Percentiles rank a stretch among this genome's conserved stretches.
Conservation (phyloP, 2,888 invertebrate genomes). For the Ormyrus pomaceus region DNA sequence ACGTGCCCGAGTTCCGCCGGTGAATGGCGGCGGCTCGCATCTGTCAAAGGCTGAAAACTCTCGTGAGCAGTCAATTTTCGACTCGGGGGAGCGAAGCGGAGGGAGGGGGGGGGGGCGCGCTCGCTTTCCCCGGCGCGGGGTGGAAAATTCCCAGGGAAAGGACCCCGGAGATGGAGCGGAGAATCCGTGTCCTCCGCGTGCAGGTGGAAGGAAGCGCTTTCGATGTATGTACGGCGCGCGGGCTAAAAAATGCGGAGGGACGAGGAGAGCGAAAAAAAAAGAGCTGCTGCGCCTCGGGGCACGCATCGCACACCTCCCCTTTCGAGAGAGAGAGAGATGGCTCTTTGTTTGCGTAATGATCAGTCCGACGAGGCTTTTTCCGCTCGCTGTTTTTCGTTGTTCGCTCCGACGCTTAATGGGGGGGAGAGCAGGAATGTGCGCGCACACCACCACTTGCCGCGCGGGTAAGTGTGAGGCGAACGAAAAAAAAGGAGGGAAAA, state of each 20-base stretch:
- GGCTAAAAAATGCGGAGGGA: constrained; percentile 8
- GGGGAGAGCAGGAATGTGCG: background rate
- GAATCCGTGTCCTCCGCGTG: constrained; percentile 1
- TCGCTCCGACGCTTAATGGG: constrained; percentile 8
- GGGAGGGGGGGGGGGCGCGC: constrained; percentile 1
- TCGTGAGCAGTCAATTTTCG: constrained; percentile 18
- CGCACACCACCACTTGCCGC: too few relatives aligned
- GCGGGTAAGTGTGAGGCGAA: background rate
- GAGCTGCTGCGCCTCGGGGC: background rate
- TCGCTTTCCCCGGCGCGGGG: constrained; percentile 19
- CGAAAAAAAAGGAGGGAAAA: background rate
- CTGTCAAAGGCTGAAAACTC: background rate
- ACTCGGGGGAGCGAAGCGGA: background rate
- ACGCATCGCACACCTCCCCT: background rate
- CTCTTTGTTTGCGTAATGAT: constrained; percentile 45
- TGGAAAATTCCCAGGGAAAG: constrained; percentile 41
- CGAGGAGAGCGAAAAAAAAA: too few relatives aligned
- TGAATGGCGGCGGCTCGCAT: too few relatives aligned
- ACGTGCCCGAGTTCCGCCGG: too few relatives aligned
- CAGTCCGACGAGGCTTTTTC: constrained; percentile 21
- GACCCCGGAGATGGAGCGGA: constrained; percentile 6
- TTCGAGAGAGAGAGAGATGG: background rate
- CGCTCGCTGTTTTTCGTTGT: background rate
- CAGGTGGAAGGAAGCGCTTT: constrained; percentile 14
- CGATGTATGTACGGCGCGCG: background rate